Evolutionary conservation across 1,140 invertebrate genomes (phyloP).

Genomic region (Conus betulinus): DNA sequence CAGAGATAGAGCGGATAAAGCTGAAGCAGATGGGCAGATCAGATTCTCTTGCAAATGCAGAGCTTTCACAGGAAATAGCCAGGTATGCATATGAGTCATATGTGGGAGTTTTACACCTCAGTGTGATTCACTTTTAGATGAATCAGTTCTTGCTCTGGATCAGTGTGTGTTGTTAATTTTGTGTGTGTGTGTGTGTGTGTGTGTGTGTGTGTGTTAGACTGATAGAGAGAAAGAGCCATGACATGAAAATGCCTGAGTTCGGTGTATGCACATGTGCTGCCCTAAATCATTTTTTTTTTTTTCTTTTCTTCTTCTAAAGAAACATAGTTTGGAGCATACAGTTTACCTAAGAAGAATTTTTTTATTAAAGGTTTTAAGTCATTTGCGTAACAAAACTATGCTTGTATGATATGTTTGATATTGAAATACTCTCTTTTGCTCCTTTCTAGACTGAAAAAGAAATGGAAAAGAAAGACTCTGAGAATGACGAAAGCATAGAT

Average conservation of each 20-base stretch:
- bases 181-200: neutral
- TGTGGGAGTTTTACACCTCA: neutral
- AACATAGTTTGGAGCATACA: too few relatives aligned
- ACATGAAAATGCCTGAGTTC: too few relatives aligned
- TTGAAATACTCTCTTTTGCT: too few relatives aligned
- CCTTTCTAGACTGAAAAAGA: constrained; percentile 85
- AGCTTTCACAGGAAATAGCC: constrained; percentile 83
- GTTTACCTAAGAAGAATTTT: too few relatives aligned
- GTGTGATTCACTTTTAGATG: neutral
- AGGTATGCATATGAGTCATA: neutral
- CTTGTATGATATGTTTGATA: too few relatives aligned
- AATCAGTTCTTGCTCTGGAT: too few relatives aligned
- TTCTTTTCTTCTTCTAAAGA: too few relatives aligned
- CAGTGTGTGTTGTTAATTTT: neutral
- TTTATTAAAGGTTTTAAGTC: too few relatives aligned
- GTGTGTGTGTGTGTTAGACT: neutral
- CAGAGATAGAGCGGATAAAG: constrained; percentile 68
- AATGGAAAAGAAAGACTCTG: constrained; percentile 89
- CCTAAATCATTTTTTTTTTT: too few relatives aligned
- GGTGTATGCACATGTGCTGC: too few relatives aligned
- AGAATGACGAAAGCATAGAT: constrained; percentile 89
- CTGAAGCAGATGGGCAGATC: constrained; percentile 62
- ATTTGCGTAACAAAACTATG: too few relatives aligned
- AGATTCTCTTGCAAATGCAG: constrained; percentile 75
- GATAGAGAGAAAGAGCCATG: too few relatives aligned